Percentiles rank a stretch among this genome's conserved stretches.
Evolutionary conservation across 1,140 invertebrate species (phyloP).

Genomic region (Telenomus remus): DNA sequence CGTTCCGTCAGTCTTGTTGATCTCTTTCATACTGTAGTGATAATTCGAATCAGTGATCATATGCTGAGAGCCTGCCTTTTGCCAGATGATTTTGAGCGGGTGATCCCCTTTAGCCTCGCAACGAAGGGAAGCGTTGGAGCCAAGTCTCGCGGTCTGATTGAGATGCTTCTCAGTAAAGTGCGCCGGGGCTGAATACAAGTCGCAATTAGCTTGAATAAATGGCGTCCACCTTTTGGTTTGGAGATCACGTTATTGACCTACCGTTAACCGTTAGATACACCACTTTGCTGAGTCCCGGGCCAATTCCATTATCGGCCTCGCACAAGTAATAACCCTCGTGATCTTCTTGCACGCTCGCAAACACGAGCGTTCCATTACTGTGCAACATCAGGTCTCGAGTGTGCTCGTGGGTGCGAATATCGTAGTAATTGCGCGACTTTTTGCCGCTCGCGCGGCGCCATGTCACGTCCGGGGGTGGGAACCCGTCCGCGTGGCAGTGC

Average conservation of each 20-base stretch:
- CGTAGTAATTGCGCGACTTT: slow-evolving; percentile 89
- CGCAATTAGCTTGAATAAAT: too few relatives aligned
- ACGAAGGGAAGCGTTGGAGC: slow-evolving; percentile 85
- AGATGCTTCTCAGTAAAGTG: slow-evolving; percentile 82
- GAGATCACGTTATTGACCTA: slow-evolving; percentile 72
- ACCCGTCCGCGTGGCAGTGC: slow-evolving; percentile 93
- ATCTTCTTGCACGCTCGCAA: slow-evolving; percentile 86
- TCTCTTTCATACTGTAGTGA: slow-evolving; percentile 71
- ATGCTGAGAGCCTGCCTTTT: slow-evolving; percentile 71
- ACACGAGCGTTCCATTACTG: slow-evolving; percentile 87
- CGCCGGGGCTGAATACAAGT: slow-evolving; percentile 82
- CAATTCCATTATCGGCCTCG: slow-evolving; percentile 93
- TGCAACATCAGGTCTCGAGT: slow-evolving; percentile 80
- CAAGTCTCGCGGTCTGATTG: slow-evolving; percentile 78
- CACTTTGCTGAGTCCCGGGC: slow-evolving; percentile 90
- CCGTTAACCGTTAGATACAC: slow-evolving; percentile 91
- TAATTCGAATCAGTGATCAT: slow-evolving; percentile 71
- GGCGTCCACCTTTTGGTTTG: neutral
- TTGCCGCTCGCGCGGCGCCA: slow-evolving; percentile 90
- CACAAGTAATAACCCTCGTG: slow-evolving; percentile 94
- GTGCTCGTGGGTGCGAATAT: slow-evolving; percentile 78
- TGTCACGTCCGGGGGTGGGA: slow-evolving; percentile 89
- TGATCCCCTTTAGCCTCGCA: slow-evolving; percentile 93
- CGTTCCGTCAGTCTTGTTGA: slow-evolving; percentile 79
- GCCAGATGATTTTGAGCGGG: slow-evolving; percentile 90